These are phyloP conservation scores for Furnarius figulus DNA, from an alignment of 2,113 vertebrate species.

Conservation along the genomic window DNA sequence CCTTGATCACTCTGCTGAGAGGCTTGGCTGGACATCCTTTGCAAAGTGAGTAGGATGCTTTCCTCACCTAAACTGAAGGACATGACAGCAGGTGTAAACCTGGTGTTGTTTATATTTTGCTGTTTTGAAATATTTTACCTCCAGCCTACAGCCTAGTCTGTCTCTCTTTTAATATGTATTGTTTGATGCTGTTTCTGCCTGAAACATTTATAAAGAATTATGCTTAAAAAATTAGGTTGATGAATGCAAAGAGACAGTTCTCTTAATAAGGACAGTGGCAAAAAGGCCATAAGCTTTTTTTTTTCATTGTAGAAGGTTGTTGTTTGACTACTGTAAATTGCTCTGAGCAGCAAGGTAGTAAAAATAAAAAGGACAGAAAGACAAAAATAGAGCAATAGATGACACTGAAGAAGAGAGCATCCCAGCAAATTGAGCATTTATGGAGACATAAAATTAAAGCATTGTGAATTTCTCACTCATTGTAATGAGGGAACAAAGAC, in stretches of 20 bases:
- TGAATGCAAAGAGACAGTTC: background rate
- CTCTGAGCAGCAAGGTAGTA: background rate
- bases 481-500: background rate
- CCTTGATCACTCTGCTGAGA: background rate
- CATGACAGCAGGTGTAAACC: background rate
- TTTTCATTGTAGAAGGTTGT: background rate
- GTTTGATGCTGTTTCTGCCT: background rate
- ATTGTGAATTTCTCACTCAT: background rate
- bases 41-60: background rate
- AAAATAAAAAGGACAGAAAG: background rate
- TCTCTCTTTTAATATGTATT: background rate
- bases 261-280: constrained; percentile 11
- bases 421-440: background rate
- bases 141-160: background rate
- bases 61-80: background rate
- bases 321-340: background rate
- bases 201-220: constrained; percentile 2
- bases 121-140: background rate
- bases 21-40: background rate
- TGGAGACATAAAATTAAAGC: background rate
- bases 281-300: background rate
- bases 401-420: background rate
- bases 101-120: background rate
- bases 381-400: background rate
- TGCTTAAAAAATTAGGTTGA: constrained; percentile 12